Conservation (phyloP, 2,888 invertebrate species). For the Thymelicus acteon region DNA sequence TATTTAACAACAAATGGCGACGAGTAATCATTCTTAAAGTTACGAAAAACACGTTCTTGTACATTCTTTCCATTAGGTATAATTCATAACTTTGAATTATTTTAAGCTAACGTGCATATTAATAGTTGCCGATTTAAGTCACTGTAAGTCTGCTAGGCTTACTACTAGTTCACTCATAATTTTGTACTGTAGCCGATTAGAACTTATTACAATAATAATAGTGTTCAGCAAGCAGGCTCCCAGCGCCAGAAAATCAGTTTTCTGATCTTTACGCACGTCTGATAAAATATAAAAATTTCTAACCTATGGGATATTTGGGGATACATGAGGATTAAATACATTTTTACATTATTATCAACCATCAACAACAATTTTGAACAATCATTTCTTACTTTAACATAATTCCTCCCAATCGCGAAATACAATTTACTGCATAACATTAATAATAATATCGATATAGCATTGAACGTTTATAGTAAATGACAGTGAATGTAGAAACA, state of each 20-base stretch:
- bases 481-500: neutral
- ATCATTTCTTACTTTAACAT: slow-evolving; percentile 43
- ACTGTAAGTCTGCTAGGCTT: slow-evolving; percentile 11
- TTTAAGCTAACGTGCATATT: neutral
- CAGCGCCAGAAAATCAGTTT: slow-evolving; percentile 8
- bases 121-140: neutral
- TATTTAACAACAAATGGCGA: slow-evolving; percentile 41
- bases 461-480: too few relatives aligned
- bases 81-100: slow-evolving; percentile 43
- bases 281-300: slow-evolving; percentile 47
- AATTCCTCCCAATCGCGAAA: slow-evolving; percentile 18
- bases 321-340: slow-evolving; percentile 74
- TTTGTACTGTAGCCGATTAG: slow-evolving; percentile 13
- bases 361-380: slow-evolving; percentile 75
- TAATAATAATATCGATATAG: slow-evolving; percentile 34
- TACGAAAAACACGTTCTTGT: slow-evolving; percentile 6
- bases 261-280: slow-evolving; percentile 8
- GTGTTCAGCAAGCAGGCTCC: slow-evolving; percentile 8
- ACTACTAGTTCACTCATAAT: slow-evolving; percentile 5
- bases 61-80: slow-evolving; percentile 40
- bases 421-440: slow-evolving; percentile 39
- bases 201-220: slow-evolving; percentile 20
- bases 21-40: neutral
- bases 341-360: slow-evolving; percentile 70
- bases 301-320: slow-evolving; percentile 64